Conservation (phyloP, 2,113 vertebrate species). For the Aegotheles bennettii region DNA sequence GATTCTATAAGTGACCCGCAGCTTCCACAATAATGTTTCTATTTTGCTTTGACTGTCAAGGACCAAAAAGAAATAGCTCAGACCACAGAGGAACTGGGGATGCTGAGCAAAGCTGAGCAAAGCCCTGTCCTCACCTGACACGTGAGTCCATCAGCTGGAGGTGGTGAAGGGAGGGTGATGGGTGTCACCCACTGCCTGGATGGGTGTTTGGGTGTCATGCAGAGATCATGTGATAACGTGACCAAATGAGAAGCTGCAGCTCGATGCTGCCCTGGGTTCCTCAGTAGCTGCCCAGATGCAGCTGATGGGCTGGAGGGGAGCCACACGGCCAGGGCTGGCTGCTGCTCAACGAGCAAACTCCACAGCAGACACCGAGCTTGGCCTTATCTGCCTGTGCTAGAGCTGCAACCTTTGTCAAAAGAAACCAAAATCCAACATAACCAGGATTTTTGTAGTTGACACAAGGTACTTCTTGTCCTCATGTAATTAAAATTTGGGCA, state of each 20-base stretch:
- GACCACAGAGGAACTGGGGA: too few species aligned
- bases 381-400: background rate
- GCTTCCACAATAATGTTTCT: background rate
- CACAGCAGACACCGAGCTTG: background rate
- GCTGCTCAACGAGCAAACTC: background rate
- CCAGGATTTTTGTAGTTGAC: too few species aligned
- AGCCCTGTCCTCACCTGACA: rapidly evolving
- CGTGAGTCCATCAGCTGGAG: rapidly evolving
- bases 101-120: background rate
- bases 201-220: background rate
- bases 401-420: background rate
- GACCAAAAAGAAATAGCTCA: background rate
- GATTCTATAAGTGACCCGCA: background rate
- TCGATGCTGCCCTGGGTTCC: background rate
- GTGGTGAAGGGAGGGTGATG: background rate
- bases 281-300: background rate
- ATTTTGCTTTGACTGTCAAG: background rate
- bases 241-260: background rate
- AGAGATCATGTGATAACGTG: background rate
- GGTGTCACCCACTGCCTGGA: background rate
- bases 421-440: background rate
- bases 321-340: background rate
- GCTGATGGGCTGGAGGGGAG: rapidly evolving
- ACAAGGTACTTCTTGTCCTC: background rate
- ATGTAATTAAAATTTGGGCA: background rate